These are phyloP conservation scores for Aurelia sp. DNA, from an alignment of 30 jellyfish, hydroid and myxozoan species.

Conservation along the genomic window DNA sequence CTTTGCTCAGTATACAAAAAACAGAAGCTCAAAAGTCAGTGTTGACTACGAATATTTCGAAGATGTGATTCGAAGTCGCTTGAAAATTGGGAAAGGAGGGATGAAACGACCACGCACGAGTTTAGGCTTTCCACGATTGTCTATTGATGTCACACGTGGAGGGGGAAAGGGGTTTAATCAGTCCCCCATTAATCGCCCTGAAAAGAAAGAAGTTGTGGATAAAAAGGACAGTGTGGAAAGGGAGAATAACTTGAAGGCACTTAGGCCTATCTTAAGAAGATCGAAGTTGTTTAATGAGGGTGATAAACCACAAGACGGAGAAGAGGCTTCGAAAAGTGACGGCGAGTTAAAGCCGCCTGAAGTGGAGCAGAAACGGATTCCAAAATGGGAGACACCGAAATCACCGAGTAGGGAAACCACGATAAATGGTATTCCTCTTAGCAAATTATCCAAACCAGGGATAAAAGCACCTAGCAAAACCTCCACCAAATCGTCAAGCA, in stretches of 20 bases:
- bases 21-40: slow-evolving; percentile 50
- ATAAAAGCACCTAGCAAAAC: slow-evolving; percentile 80
- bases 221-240: slow-evolving; percentile 47
- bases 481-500: slow-evolving; percentile 16
- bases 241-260: slow-evolving; percentile 61
- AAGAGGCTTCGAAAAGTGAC: not conserved
- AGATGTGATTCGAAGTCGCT: slow-evolving; percentile 65
- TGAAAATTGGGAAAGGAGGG: slow-evolving; percentile 59
- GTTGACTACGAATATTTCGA: slow-evolving; percentile 89
- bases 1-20: slow-evolving; percentile 54
- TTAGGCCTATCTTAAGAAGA: slow-evolving; percentile 89
- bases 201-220: slow-evolving; percentile 33
- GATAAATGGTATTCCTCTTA: slow-evolving; percentile 96
- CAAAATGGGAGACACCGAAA: slow-evolving; percentile 67
- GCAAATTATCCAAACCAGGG: slow-evolving; percentile 92
- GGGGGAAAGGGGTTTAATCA: slow-evolving; percentile 61
- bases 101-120: slow-evolving; percentile 69
- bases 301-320: slow-evolving; percentile 59
- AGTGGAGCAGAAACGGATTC: slow-evolving; percentile 22
- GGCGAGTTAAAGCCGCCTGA: slow-evolving; percentile 30
- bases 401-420: slow-evolving; percentile 98
- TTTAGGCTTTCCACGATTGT: slow-evolving; percentile 66
- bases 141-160: slow-evolving; percentile 67
- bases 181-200: slow-evolving; percentile 50
- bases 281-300: slow-evolving; percentile 60